Percentiles rank a stretch among this genome's conserved stretches.
phyloP scores from a whole-genome alignment of 2,888 invertebrate genomes.

The Hipparchia sbordonii region DNA sequence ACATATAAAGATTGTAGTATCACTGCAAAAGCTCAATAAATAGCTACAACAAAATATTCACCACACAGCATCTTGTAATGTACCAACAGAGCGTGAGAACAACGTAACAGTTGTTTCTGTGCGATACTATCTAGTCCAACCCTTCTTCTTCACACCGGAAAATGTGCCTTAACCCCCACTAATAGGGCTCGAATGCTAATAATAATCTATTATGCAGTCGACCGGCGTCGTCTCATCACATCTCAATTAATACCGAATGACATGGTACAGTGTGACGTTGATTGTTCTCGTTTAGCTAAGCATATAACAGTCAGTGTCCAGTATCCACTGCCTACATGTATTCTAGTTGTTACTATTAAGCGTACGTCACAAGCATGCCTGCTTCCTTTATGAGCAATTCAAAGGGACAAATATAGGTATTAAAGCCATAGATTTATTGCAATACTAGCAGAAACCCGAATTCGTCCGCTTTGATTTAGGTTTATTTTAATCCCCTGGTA shows the following conservation, averaged over 20 bases:
- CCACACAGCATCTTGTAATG: slow-evolving; percentile 41
- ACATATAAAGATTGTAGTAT: neutral
- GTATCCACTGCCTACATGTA: neutral
- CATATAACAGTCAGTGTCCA: slow-evolving; percentile 16
- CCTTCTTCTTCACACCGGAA: slow-evolving; percentile 35
- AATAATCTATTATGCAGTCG: slow-evolving; percentile 28
- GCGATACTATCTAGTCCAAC: slow-evolving; percentile 29
- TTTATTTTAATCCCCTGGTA: too few species aligned
- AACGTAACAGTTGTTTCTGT: slow-evolving; percentile 44
- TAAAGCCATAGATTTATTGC: too few species aligned
- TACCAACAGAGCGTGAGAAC: slow-evolving; percentile 69
- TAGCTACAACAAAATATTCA: slow-evolving; percentile 5
- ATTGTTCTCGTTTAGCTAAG: slow-evolving; percentile 27
- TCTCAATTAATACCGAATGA: slow-evolving; percentile 67
- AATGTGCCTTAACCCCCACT: slow-evolving; percentile 46
- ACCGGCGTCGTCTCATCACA: slow-evolving; percentile 53
- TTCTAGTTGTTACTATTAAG: too few species aligned
- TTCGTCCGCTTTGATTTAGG: too few species aligned
- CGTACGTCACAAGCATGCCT: neutral
- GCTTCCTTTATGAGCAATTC: neutral
- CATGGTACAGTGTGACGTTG: slow-evolving; percentile 44
- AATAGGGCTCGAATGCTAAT: slow-evolving; percentile 44
- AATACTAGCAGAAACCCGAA: too few species aligned
- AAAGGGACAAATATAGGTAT: neutral
- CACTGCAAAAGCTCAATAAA: neutral